Percentiles rank a stretch among this genome's conserved stretches.
Evolutionary conservation across 2,888 invertebrate species (phyloP).

Genomic region (Deroplatys truncata): DNA sequence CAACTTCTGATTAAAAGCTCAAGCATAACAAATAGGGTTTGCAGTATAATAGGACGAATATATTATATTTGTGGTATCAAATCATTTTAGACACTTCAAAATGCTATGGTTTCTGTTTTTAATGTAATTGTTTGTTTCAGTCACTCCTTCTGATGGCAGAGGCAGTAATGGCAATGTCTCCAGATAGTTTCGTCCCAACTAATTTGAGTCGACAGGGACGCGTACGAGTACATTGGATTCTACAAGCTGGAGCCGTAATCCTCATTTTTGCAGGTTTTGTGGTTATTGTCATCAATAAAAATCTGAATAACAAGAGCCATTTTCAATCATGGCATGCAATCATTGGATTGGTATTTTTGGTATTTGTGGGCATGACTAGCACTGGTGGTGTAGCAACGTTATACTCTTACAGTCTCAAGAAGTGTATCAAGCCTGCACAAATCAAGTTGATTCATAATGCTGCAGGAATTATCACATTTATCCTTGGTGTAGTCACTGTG

Average conservation of each 20-base stretch:
- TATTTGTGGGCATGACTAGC: conserved; percentile 23
- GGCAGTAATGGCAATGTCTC: conserved; percentile 27
- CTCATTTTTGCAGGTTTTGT: conserved; percentile 27
- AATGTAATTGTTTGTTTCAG: conserved; percentile 2
- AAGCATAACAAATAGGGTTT: too few species aligned
- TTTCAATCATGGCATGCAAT: conserved; percentile 25
- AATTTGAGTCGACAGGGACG: conserved; percentile 20
- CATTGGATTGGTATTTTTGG: conserved; percentile 18
- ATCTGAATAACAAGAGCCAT: conserved; percentile 22
- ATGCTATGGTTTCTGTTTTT: too few species aligned
- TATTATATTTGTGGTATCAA: too few species aligned
- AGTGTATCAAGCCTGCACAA: conserved; percentile 21
- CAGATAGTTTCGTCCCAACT: conserved; percentile 17
- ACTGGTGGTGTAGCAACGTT: conserved; percentile 25
- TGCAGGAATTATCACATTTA: conserved; percentile 24
- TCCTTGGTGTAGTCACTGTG: conserved; percentile 15
- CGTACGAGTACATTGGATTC: conserved; percentile 24
- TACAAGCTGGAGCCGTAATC: conserved; percentile 24
- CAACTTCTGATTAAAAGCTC: too few species aligned
- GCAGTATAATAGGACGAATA: too few species aligned
- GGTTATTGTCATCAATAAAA: conserved; percentile 27
- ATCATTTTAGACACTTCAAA: too few species aligned
- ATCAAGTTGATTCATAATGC: conserved; percentile 26
- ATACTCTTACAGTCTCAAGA: conserved; percentile 17
- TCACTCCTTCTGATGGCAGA: conserved; percentile 25